phyloP scores from a whole-genome alignment of 2,888 invertebrate species.

The Piscicola geometra region DNA sequence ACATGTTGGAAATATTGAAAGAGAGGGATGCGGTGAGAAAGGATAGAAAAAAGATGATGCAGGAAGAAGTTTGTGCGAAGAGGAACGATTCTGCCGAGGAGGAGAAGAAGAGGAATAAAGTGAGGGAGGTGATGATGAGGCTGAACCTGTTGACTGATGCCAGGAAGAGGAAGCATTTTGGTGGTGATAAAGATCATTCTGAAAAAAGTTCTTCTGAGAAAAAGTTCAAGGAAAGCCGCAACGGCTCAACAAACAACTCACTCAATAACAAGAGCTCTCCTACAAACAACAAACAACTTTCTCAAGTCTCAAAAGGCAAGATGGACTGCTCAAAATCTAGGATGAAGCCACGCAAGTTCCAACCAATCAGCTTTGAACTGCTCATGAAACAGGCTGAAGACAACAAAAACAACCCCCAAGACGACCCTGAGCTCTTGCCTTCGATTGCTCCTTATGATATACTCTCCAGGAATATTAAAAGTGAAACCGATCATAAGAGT shows the following conservation, averaged over 20 bases:
- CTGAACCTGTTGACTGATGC: background rate
- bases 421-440: background rate
- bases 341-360: background rate
- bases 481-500: too few relatives aligned
- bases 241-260: background rate
- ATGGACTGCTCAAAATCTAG: background rate
- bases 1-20: conserved; percentile 9
- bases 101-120: background rate
- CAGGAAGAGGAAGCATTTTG: background rate
- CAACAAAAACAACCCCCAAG: background rate
- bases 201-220: background rate
- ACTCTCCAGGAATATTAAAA: too few relatives aligned
- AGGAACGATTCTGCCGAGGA: background rate
- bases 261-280: too few relatives aligned
- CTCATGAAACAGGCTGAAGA: conserved; percentile 16
- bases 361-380: conserved; percentile 13
- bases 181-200: background rate
- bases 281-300: too few relatives aligned
- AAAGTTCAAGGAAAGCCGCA: background rate
- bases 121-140: background rate
- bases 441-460: background rate
- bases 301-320: too few relatives aligned
- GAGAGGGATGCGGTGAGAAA: background rate
- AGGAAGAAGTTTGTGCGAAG: background rate
- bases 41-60: background rate